These are phyloP conservation scores for Bettongia penicillata DNA, from an alignment of 2,113 vertebrate genomes.

Conservation along the genomic window DNA sequence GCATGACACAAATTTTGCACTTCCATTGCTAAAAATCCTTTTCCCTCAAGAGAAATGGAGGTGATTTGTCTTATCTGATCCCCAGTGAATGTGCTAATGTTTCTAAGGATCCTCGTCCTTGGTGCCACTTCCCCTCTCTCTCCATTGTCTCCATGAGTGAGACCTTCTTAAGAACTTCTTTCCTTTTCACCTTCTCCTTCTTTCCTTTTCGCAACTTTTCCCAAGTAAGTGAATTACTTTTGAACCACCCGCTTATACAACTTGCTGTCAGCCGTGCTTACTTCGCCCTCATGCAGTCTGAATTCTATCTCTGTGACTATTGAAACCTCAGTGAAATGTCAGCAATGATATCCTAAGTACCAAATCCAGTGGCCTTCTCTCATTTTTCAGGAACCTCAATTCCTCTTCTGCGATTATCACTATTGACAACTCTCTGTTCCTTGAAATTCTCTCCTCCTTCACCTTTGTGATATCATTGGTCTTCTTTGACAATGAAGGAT, in stretches of 20 bases:
- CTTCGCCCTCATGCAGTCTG: neutral
- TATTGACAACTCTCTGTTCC: neutral
- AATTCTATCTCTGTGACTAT: neutral
- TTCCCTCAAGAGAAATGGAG: neutral
- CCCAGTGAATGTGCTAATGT: neutral
- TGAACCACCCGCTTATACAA: neutral
- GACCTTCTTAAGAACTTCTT: too few relatives aligned
- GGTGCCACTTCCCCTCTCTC: too few relatives aligned
- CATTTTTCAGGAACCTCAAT: neutral
- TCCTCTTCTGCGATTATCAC: neutral
- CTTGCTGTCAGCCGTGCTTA: neutral
- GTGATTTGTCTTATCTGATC: neutral
- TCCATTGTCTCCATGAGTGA: neutral
- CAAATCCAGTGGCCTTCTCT: neutral
- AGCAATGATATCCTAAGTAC: neutral
- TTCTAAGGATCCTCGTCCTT: neutral
- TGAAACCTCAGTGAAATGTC: neutral
- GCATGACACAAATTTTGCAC: neutral
- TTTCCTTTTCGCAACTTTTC: neutral
- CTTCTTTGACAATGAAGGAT: too few relatives aligned
- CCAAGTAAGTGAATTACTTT: neutral
- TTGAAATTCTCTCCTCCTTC: neutral
- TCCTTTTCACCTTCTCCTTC: neutral
- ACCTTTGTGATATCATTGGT: too few relatives aligned
- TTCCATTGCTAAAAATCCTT: neutral